Percentiles rank a stretch among this genome's conserved stretches.
Conservation (phyloP, 2,797 vertebrate genomes). For the Austrolebias charrua region DNA sequence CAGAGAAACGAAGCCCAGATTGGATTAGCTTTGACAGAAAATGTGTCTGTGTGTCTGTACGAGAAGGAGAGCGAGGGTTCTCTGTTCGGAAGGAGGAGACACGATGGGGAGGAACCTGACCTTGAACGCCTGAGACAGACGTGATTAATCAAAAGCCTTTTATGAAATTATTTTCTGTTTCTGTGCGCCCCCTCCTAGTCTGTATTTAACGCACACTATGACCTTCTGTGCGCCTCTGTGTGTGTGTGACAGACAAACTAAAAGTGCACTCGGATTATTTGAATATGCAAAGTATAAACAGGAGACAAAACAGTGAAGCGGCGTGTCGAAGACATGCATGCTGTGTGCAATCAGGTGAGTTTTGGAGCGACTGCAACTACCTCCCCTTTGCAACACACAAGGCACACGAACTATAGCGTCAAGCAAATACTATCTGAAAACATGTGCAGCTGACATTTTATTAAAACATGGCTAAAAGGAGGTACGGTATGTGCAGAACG, state of each 20-base stretch:
- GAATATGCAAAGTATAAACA: conserved; percentile 25
- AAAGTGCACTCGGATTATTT: conserved; percentile 28
- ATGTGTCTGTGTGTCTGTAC: conserved; percentile 26
- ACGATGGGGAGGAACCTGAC: conserved; percentile 58
- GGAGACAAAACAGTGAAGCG: conserved; percentile 1
- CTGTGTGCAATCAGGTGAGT: conserved; percentile 48
- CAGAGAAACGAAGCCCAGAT: conserved; percentile 60
- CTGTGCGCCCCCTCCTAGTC: conserved; percentile 62
- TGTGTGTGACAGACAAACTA: conserved; percentile 17
- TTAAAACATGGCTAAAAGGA: conserved; percentile 49
- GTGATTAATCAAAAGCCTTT: conserved; percentile 77
- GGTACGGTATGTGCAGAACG: conserved; percentile 62
- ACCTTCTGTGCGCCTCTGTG: conserved; percentile 20
- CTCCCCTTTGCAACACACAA: conserved; percentile 24
- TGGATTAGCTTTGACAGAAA: conserved; percentile 63
- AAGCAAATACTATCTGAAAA: conserved; percentile 35
- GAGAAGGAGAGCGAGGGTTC: conserved; percentile 10
- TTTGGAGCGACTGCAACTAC: conserved; percentile 34
- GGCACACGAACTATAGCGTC: conserved; percentile 35
- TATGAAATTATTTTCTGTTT: conserved; percentile 77
- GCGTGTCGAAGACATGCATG: conserved; percentile 11
- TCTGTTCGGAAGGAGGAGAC: conserved; percentile 32
- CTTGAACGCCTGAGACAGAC: conserved; percentile 69
- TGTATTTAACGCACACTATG: conserved; percentile 63
- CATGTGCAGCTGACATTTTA: conserved; percentile 47